phyloP scores from a whole-genome alignment of 2,888 invertebrate species.

The Xanthia icteritia region DNA sequence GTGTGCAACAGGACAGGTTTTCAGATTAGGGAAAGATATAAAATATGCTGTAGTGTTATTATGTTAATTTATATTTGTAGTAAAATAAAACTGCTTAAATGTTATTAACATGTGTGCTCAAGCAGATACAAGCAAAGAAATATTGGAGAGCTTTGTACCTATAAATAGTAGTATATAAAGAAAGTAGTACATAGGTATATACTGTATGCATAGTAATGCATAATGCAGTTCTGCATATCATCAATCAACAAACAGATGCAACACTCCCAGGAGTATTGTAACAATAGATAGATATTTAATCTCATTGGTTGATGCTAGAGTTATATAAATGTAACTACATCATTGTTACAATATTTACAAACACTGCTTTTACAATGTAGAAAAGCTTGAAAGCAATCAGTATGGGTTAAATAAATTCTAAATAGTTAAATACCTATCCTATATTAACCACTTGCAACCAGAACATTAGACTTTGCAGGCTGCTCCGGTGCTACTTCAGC shows the following conservation, averaged over 20 bases:
- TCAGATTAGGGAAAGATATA: background rate
- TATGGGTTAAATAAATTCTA: constrained; percentile 16
- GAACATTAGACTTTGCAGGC: constrained; percentile 88
- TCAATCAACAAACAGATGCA: background rate
- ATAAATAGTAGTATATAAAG: background rate
- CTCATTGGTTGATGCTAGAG: constrained; percentile 8
- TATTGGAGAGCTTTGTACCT: constrained; percentile 1
- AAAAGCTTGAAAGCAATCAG: constrained; percentile 22
- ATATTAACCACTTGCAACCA: constrained; percentile 86
- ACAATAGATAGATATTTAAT: background rate
- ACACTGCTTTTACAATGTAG: constrained; percentile 1
- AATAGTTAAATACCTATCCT: background rate
- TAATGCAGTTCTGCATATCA: too few relatives aligned
- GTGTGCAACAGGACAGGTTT: background rate
- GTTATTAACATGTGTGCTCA: background rate
- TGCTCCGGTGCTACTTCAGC: constrained; percentile 71
- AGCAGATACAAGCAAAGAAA: constrained; percentile 1
- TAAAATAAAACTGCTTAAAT: constrained; percentile 10
- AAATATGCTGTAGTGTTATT: background rate
- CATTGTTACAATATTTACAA: constrained; percentile 24
- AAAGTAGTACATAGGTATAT: background rate
- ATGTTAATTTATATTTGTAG: constrained; percentile 18
- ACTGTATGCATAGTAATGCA: background rate
- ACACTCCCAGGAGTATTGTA: background rate
- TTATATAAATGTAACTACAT: constrained; percentile 7